A percentile compares a stretch with the other conserved stretches of the same genome.
Conservation (phyloP, 2,888 invertebrate species). For the Morpho achilles region DNA sequence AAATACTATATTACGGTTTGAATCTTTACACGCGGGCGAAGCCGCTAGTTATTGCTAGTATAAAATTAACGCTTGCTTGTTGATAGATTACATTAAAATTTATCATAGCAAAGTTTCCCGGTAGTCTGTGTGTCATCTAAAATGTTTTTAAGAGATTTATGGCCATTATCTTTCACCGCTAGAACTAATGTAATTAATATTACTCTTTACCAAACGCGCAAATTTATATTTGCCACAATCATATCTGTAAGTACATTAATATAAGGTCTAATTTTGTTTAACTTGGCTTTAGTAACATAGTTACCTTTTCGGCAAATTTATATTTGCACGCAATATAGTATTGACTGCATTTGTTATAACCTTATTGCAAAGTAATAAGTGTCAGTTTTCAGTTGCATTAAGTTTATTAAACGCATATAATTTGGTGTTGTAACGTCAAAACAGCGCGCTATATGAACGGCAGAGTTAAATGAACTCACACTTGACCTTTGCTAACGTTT, state of each 20-base stretch:
- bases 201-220: constrained; percentile 19
- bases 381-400: constrained; percentile 2
- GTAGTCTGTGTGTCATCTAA: constrained; percentile 48
- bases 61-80: constrained; percentile 7
- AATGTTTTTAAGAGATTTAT: constrained; percentile 50
- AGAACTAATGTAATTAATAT: constrained; percentile 40
- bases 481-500: constrained; percentile 49
- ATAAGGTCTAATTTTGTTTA: constrained; percentile 11
- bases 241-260: background rate
- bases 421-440: constrained; percentile 26
- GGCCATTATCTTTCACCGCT: constrained; percentile 40
- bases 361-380: background rate
- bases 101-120: constrained; percentile 28
- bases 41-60: background rate
- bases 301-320: constrained; percentile 13
- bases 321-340: constrained; percentile 5
- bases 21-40: background rate
- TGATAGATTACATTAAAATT: constrained; percentile 15
- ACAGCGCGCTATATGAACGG: constrained; percentile 23
- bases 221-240: background rate
- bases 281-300: constrained; percentile 6
- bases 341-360: background rate
- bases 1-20: no score
- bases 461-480: constrained; percentile 60
- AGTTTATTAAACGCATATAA: background rate